Evolutionary conservation across 2,888 invertebrate genomes (phyloP), one percentile per base, ranked within the genome.

Genomic region (Cryptocephalus primarius): DNA sequence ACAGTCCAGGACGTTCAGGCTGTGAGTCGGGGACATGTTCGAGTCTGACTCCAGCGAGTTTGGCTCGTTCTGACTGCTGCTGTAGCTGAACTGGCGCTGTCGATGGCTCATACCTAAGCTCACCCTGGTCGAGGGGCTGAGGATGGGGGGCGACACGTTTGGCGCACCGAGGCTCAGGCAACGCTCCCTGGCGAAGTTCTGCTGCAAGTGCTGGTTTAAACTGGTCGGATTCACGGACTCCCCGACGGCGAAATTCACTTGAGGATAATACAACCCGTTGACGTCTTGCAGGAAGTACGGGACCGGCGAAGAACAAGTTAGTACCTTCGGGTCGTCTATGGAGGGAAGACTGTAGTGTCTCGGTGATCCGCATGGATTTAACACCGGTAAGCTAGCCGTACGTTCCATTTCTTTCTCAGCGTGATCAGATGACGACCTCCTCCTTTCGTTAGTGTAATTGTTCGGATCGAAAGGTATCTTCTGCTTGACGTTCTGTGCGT

Each of bases 401-500:
- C 31, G 46, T 3, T 50, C 47, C 39, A 43, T 44, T 9, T 54
- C 55, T 40, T 32, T 46, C 1, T 39, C 39, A 12, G 39, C 46
- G 32, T 49, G 47, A 9, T 45, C 51, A 32, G 51, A 50, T 1
- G 33, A n/a, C 12, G 42, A 49, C 8, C 39, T 50, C 13, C 43
- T 47, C 10, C 32, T 50, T 39, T 49, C 64, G 8, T 53, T 47
- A 13, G 22, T 40, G 22, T 43, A 43, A 40, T 63, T 68, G 1
- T 40, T 10, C 1, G 86, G 86, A 63, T 83, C 81, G 62, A 86
- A 86, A 47, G 86, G 86, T 54, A 85, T 82, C 54, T 78, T 77
- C 48, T 85, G 84, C 69, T 85, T 85, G 8, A 86, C 85, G 60
- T 84, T 85, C 46, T 79, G 82, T 38, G 84, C 84, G 59, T 81